Percentiles rank a stretch among this genome's conserved stretches.
Conservation (phyloP, 1,140 invertebrate genomes). For the Philopotamus ludificatus region DNA sequence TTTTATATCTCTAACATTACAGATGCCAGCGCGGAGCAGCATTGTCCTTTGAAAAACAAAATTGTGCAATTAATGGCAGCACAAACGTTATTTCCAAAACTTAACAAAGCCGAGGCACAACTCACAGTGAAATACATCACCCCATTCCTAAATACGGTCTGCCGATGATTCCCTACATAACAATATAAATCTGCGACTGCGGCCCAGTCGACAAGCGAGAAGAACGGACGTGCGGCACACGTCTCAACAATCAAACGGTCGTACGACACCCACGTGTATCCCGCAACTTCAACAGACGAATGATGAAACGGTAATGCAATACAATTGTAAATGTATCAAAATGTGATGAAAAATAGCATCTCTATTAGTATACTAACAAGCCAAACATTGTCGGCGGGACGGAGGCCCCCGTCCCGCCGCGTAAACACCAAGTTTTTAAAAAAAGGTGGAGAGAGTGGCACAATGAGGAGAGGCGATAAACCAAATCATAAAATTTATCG, state of each 20-base stretch:
- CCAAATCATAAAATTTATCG: background rate
- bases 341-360: conserved; percentile 38
- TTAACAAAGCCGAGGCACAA: conserved; percentile 33
- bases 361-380: conserved; percentile 39
- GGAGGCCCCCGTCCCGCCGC: conserved; percentile 31
- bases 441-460: conserved; percentile 20
- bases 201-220: conserved; percentile 10
- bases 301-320: conserved; percentile 13
- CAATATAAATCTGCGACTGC: conserved; percentile 21
- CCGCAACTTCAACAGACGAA: conserved; percentile 13
- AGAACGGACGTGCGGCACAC: conserved; percentile 8
- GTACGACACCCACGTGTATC: background rate
- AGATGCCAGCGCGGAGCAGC: conserved; percentile 40
- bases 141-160: conserved; percentile 24
- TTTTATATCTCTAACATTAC: conserved; percentile 32
- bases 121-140: conserved; percentile 19
- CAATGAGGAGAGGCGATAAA: conserved; percentile 10
- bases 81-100: conserved; percentile 28
- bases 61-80: conserved; percentile 38
- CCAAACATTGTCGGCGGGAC: conserved; percentile 35
- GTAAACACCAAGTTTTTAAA: conserved; percentile 26
- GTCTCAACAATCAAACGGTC: conserved; percentile 23
- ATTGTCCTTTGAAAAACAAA: conserved; percentile 33
- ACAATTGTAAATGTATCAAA: conserved; percentile 25
- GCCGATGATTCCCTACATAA: conserved; percentile 25